Evolutionary conservation across 2,113 vertebrate species (phyloP).

Genomic region (Pheucticus melanocephalus): DNA sequence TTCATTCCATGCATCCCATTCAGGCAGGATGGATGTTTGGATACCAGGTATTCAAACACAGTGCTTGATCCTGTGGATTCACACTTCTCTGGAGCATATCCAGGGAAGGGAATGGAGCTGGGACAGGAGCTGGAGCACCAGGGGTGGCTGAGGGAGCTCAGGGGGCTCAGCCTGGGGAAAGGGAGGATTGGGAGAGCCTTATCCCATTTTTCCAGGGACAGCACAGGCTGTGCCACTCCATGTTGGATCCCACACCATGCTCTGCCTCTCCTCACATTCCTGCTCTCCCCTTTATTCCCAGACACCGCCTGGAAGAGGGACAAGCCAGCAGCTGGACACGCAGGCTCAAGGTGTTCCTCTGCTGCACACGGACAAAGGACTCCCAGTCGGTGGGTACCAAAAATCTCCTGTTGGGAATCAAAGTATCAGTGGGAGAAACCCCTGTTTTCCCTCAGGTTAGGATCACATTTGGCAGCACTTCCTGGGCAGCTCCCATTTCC

Average conservation of each 20-base stretch:
- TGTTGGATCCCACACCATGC: rapidly evolving
- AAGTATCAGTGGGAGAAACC: background rate
- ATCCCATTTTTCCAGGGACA: background rate
- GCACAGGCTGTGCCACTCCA: background rate
- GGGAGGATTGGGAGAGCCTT: background rate
- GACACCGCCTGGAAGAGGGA: constrained; percentile 94
- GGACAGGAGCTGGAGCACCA: background rate
- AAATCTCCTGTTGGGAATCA: background rate
- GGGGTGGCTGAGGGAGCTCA: background rate
- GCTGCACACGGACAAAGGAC: constrained; percentile 95
- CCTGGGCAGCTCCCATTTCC: background rate
- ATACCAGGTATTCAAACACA: too few relatives aligned
- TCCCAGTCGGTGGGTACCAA: constrained; percentile 90
- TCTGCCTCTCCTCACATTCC: background rate
- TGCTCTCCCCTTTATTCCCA: constrained; percentile 16
- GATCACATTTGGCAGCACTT: background rate
- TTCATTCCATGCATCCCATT: background rate
- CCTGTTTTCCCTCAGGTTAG: background rate
- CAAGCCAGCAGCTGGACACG: constrained; percentile 98
- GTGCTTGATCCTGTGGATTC: background rate
- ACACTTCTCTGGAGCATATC: background rate
- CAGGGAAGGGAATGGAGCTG: background rate
- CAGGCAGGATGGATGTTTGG: background rate
- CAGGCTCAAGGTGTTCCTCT: constrained; percentile 94
- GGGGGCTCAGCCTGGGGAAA: background rate